Percentiles rank a stretch among this genome's conserved stretches.
phyloP scores from a whole-genome alignment of 2,888 invertebrate species.

The Gandaritis pyraliata region DNA sequence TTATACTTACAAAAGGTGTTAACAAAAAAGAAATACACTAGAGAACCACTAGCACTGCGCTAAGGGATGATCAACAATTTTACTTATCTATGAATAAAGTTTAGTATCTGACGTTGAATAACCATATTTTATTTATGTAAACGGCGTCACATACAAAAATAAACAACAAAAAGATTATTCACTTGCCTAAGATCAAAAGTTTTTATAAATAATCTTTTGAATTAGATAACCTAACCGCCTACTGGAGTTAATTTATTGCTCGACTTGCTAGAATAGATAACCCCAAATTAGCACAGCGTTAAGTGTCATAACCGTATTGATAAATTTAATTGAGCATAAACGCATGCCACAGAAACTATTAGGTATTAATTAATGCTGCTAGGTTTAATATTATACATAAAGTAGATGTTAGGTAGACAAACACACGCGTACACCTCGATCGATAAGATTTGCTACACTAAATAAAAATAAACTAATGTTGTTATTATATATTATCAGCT shows the following conservation, averaged over 20 bases:
- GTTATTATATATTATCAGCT: too few relatives aligned
- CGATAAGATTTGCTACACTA: too few relatives aligned
- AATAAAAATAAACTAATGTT: too few relatives aligned
- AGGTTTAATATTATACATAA: neutral
- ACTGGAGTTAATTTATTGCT: slow-evolving; percentile 33
- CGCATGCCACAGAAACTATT: slow-evolving; percentile 1
- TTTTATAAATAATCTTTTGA: slow-evolving; percentile 18
- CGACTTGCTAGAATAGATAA: slow-evolving; percentile 35
- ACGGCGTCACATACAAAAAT: slow-evolving; percentile 15
- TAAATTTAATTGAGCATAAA: slow-evolving; percentile 32
- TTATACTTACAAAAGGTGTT: slow-evolving; percentile 83
- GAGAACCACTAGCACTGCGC: slow-evolving; percentile 59
- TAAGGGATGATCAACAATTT: slow-evolving; percentile 67
- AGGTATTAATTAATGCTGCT: neutral
- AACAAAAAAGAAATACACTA: slow-evolving; percentile 74
- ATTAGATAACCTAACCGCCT: slow-evolving; percentile 19
- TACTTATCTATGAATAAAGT: slow-evolving; percentile 47
- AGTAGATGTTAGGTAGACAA: too few relatives aligned
- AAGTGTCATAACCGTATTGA: slow-evolving; percentile 22
- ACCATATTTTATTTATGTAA: neutral
- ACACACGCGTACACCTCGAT: too few relatives aligned
- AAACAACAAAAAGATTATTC: slow-evolving; percentile 14
- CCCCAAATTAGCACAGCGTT: slow-evolving; percentile 42
- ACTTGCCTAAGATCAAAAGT: slow-evolving; percentile 24
- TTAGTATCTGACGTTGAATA: neutral